Conservation (phyloP, 2,888 invertebrate species). For the Bellardia pandia region DNA sequence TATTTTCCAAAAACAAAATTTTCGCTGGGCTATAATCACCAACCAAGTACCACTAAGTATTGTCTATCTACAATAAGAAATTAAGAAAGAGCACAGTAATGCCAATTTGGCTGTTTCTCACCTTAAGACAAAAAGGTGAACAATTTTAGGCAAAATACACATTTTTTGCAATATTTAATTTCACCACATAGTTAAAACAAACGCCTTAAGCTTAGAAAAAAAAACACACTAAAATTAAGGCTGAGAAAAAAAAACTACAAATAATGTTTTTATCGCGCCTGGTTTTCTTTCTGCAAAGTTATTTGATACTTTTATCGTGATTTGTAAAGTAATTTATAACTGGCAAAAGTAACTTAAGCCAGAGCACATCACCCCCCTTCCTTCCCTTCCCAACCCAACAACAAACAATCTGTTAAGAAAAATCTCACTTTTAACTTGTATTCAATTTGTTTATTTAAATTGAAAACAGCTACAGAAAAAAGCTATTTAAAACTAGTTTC, state of each 20-base stretch:
- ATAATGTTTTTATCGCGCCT: constrained; percentile 38
- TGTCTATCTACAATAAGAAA: neutral
- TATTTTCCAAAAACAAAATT: too few relatives aligned
- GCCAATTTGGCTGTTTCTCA: constrained; percentile 32
- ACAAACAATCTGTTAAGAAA: constrained; percentile 37
- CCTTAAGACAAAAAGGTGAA: constrained; percentile 44
- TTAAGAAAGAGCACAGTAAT: constrained; percentile 21
- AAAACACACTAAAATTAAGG: constrained; percentile 6
- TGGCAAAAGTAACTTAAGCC: constrained; percentile 53
- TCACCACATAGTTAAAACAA: constrained; percentile 33
- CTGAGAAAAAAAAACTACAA: constrained; percentile 18
- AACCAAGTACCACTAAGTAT: neutral
- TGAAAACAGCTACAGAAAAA: neutral
- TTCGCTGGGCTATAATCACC: too few relatives aligned
- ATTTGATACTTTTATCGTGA: constrained; percentile 74
- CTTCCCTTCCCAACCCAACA: neutral
- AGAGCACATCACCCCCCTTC: neutral
- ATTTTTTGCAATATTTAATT: constrained; percentile 49
- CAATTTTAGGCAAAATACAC: constrained; percentile 26
- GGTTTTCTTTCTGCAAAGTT: constrained; percentile 54
- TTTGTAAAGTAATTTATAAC: constrained; percentile 72
- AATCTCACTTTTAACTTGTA: constrained; percentile 55
- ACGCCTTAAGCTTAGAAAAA: neutral
- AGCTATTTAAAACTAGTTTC: constrained; percentile 43
- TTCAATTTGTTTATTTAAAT: constrained; percentile 50